Evolutionary conservation across 2,888 invertebrate species (phyloP).

Genomic region (Mesorhabditis sp.): DNA sequence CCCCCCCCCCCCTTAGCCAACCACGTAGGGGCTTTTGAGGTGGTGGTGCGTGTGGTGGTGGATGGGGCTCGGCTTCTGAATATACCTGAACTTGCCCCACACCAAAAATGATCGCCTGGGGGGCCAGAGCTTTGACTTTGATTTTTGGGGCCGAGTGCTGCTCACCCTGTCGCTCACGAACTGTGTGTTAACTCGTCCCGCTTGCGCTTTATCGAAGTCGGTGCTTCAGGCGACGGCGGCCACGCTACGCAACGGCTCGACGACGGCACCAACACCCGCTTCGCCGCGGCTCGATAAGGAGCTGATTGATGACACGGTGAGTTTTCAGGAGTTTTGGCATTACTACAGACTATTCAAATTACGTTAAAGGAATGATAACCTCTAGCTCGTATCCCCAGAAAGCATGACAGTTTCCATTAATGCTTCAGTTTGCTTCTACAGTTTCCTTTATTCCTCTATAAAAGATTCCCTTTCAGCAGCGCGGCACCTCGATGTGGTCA

Average conservation of each 20-base stretch:
- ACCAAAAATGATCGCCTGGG: no score
- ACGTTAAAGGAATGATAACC: no score
- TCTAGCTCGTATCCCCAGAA: not conserved
- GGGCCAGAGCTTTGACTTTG: no score
- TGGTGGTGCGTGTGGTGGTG: no score
- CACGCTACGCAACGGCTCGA: not conserved
- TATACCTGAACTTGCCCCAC: no score
- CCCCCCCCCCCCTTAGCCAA: no score
- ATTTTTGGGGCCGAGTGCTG: no score
- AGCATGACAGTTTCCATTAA: not conserved
- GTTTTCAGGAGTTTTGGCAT: not conserved
- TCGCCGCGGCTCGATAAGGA: not conserved
- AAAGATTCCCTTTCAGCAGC: not conserved
- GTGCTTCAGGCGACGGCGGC: not conserved
- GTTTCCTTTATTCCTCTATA: not conserved
- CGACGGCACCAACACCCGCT: not conserved
- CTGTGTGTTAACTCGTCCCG: no score
- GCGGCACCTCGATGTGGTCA: not conserved
- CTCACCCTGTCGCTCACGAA: no score
- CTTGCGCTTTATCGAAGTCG: not conserved
- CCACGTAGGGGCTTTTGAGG: no score
- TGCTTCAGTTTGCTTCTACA: not conserved
- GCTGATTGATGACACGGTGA: not conserved
- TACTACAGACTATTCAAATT: no score
- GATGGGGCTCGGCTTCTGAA: no score